Conservation (phyloP, 2,888 invertebrate genomes). For the Eutolmus rufibarbis region DNA sequence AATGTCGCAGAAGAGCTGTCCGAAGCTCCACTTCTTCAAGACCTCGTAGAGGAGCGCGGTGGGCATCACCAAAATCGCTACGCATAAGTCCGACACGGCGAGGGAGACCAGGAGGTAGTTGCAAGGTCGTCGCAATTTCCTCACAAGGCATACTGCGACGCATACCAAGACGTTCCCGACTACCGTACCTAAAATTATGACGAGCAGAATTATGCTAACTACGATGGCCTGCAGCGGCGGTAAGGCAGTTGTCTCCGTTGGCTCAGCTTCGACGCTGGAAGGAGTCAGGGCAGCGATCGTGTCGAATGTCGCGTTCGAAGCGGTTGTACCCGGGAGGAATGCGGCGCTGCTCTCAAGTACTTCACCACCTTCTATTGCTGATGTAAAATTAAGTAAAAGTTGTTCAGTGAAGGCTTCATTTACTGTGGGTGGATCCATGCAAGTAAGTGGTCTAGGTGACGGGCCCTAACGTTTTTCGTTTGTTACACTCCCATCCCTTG, state of each 20-base stretch:
- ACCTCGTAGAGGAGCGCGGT: slow-evolving; percentile 95
- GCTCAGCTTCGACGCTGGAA: slow-evolving; percentile 14
- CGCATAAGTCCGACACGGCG: slow-evolving; percentile 95
- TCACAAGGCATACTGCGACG: slow-evolving; percentile 92
- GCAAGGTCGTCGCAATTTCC: slow-evolving; percentile 87
- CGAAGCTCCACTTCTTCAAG: slow-evolving; percentile 92
- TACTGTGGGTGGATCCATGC: slow-evolving; percentile 49
- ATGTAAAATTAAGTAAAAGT: slow-evolving; percentile 44
- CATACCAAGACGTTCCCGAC: slow-evolving; percentile 93
- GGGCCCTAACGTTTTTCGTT: slow-evolving; percentile 8
- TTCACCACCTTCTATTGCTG: slow-evolving; percentile 41
- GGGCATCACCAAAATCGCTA: slow-evolving; percentile 96
- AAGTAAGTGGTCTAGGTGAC: slow-evolving; percentile 44
- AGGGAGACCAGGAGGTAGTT: slow-evolving; percentile 92
- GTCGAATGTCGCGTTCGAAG: slow-evolving; percentile 15
- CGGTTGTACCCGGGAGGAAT: slow-evolving; percentile 12
- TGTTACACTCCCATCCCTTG: slow-evolving; percentile 48
- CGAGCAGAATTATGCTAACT: slow-evolving; percentile 75
- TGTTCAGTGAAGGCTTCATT: slow-evolving; percentile 45
- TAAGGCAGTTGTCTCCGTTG: slow-evolving; percentile 33
- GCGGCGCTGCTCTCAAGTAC: slow-evolving; percentile 31
- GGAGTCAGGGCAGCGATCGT: slow-evolving; percentile 34
- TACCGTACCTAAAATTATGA: slow-evolving; percentile 80
- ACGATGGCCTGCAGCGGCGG: slow-evolving; percentile 67
- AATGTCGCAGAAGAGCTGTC: slow-evolving; percentile 87